Conservation (phyloP, 2,797 vertebrate species). For the Dendrocincla tyrannina region DNA sequence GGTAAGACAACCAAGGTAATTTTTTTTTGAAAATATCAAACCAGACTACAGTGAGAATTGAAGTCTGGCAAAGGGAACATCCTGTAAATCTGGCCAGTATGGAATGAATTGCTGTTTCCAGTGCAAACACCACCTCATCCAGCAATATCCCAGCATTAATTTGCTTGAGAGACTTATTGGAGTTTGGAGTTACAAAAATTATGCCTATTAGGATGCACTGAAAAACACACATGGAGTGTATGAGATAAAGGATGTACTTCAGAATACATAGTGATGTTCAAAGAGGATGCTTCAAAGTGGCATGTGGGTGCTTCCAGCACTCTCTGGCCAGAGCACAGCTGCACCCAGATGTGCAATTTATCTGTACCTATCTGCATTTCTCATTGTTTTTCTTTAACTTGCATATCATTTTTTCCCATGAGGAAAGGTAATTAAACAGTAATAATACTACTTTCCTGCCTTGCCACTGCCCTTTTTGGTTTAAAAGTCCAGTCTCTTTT, state of each 20-base stretch:
- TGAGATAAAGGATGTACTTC: not conserved
- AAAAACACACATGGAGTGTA: not conserved
- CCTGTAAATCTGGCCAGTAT: not conserved
- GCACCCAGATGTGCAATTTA: not conserved
- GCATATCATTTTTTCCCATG: not conserved
- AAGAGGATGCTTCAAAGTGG: not conserved
- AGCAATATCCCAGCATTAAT: not conserved
- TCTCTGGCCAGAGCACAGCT: not conserved
- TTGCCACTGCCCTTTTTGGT: not conserved
- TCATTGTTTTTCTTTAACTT: not conserved
- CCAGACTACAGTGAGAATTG: not conserved
- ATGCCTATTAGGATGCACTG: not conserved
- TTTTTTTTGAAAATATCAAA: not conserved
- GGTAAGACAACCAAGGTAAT: not conserved
- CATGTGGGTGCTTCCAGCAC: not conserved
- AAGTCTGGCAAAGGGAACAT: not conserved
- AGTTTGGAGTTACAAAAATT: not conserved
- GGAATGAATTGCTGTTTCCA: not conserved
- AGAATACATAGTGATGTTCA: not conserved
- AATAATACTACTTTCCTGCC: not conserved
- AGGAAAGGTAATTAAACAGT: not conserved
- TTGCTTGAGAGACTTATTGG: not conserved
- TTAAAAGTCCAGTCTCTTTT: not conserved
- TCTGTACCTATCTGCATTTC: not conserved
- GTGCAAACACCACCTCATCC: not conserved